These are phyloP conservation scores for Acheta domesticus DNA, from an alignment of 2,888 invertebrate genomes.

Conservation along the genomic window DNA sequence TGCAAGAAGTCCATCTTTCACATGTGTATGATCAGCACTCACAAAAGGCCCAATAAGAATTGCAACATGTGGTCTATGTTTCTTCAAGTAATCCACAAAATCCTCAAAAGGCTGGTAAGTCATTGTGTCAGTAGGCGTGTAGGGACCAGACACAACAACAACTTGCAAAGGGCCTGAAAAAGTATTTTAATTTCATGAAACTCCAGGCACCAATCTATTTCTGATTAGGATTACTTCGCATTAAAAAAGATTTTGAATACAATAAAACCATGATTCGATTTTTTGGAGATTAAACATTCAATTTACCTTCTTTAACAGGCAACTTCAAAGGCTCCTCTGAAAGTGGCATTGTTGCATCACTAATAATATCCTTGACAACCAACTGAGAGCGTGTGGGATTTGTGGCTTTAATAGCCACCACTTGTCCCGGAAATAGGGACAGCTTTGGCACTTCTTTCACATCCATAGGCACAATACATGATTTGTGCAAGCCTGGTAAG, in stretches of 20 bases:
- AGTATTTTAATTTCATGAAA: background rate
- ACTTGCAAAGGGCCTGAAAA: slow-evolving; percentile 58
- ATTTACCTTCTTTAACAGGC: slow-evolving; percentile 25
- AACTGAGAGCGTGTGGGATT: slow-evolving; percentile 69
- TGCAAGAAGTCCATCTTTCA: slow-evolving; percentile 59
- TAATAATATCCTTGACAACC: slow-evolving; percentile 62
- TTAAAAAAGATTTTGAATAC: background rate
- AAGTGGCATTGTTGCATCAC: slow-evolving; percentile 53
- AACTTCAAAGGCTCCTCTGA: slow-evolving; percentile 45
- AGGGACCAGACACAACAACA: slow-evolving; percentile 79
- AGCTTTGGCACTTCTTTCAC: slow-evolving; percentile 56
- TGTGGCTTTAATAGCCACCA: slow-evolving; percentile 68
- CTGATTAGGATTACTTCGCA: background rate
- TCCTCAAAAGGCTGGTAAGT: slow-evolving; percentile 78
- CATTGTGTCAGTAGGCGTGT: slow-evolving; percentile 71
- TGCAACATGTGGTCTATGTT: slow-evolving; percentile 71
- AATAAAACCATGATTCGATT: background rate
- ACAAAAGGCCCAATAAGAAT: slow-evolving; percentile 84
- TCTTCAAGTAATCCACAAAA: slow-evolving; percentile 63
- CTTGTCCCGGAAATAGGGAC: slow-evolving; percentile 75
- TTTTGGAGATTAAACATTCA: background rate
- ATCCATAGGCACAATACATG: slow-evolving; percentile 43
- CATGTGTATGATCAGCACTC: slow-evolving; percentile 63
- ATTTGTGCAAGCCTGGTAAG: background rate
- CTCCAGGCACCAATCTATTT: background rate